Conservation (phyloP, 2,888 invertebrate species). For the Neoscelio sp. region DNA sequence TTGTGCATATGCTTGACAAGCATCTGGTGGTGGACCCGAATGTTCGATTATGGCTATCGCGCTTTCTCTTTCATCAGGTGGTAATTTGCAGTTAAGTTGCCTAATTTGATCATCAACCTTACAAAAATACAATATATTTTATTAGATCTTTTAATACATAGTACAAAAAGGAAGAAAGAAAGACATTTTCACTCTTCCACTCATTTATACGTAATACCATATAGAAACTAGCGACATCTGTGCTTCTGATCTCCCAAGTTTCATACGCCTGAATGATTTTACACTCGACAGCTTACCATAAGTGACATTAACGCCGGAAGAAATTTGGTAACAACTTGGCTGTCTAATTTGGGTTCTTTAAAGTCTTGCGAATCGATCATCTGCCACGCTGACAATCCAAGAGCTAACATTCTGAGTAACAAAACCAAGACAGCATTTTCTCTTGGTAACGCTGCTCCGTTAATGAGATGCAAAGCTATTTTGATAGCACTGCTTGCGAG, state of each 20-base stretch:
- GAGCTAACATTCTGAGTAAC: constrained; percentile 94
- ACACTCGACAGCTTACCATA: constrained; percentile 88
- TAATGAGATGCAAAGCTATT: constrained; percentile 94
- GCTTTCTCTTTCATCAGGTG: constrained; percentile 96
- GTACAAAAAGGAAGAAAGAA: no score
- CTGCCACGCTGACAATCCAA: constrained; percentile 97
- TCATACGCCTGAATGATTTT: no score
- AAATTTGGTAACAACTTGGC: constrained; percentile 97
- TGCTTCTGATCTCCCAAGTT: no score
- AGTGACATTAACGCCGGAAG: constrained; percentile 96
- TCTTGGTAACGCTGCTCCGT: constrained; percentile 94
- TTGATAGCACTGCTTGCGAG: constrained; percentile 96
- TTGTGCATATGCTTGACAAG: constrained; percentile 96
- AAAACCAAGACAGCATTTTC: constrained; percentile 96
- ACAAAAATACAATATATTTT: constrained; percentile 4
- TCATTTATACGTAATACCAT: no score
- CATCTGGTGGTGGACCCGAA: constrained; percentile 96
- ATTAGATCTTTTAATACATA: no score
- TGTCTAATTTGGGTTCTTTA: constrained; percentile 97
- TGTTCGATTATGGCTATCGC: constrained; percentile 97
- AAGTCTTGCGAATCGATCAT: constrained; percentile 98
- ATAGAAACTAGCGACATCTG: no score
- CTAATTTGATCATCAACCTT: constrained; percentile 92
- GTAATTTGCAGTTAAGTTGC: constrained; percentile 92
- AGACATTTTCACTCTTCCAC: no score